phyloP scores from a whole-genome alignment of 2,113 vertebrate species.

The Morone saxatilis region DNA sequence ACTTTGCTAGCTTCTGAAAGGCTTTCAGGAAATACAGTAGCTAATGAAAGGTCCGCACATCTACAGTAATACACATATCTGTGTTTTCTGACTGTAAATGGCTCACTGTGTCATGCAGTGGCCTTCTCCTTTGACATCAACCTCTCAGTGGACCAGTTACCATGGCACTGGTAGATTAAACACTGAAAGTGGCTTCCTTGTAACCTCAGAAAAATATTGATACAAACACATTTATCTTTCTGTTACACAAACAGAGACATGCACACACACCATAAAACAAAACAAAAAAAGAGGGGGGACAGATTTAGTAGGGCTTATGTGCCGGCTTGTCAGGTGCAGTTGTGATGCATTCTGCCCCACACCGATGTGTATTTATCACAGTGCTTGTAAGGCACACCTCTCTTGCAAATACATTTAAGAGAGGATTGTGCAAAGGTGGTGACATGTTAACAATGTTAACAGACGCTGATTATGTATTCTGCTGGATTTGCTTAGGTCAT shows the following conservation, averaged over 20 bases:
- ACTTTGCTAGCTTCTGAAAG: neutral
- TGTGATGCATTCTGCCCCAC: neutral
- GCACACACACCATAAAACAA: neutral
- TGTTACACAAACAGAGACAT: neutral
- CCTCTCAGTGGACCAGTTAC: conserved; percentile 29
- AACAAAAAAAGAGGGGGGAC: neutral
- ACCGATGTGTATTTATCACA: neutral
- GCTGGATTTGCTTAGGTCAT: too few species aligned
- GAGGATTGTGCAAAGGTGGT: neutral
- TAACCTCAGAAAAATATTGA: conserved; percentile 7
- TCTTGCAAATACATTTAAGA: neutral
- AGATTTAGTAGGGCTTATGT: neutral
- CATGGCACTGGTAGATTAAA: conserved; percentile 22
- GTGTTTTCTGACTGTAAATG: conserved; percentile 17
- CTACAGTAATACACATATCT: neutral
- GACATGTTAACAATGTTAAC: too few species aligned
- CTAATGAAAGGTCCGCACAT: neutral
- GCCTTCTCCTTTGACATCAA: conserved; percentile 22
- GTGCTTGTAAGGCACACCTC: neutral
- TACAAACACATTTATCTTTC: neutral
- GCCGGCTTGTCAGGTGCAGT: neutral
- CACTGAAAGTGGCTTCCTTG: neutral
- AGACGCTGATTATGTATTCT: too few species aligned
- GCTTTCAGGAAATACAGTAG: neutral
- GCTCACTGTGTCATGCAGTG: conserved; percentile 17